Evolutionary conservation across 2,113 vertebrate genomes (phyloP), one percentile per base, ranked within the genome.

Genomic region (Hepsetus odoe): DNA sequence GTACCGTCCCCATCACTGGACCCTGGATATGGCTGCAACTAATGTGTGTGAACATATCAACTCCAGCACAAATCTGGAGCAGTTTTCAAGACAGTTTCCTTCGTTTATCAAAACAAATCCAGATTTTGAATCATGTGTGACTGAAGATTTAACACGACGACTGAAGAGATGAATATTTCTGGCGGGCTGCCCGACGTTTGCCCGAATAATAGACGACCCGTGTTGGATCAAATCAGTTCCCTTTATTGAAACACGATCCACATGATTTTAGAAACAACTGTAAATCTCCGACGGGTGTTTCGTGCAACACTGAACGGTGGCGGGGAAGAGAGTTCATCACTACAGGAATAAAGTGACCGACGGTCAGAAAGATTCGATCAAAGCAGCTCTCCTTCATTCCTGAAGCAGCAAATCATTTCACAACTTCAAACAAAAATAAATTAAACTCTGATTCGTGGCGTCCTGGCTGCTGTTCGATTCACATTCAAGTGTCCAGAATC

Each of bases 231-330:
- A 7, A 65, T 65, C 18, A 65, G 6, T 65, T 65, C 61, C 32
- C 61, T 65, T 65, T 65, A 65, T 38, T 65, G 61, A 65, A 38
- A 65, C 7, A 65, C 35, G 38, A 65, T 12, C 38, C 28, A 30
- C 30, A 11, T n/a, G 38, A 3, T 65, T 3, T 22, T n/a, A n/a
- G 22, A 22, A 22, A 65, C 4, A 65, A 35, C 18, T 65, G 61
- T 65, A 65, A 65, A 65, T 33, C 8, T 65, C 26, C 0, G 20
- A 38, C 61, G 26, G 35, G 16, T 65, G 11, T 38, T 65, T 2
- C 12, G 61, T 65, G 10, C 20, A 11, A 38, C 61, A 65, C 32
- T 33, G 30, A 62, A n/a, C n/a, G n/a, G n/a, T n/a, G n/a, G n/a
- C n/a, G n/a, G n/a, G n/a, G n/a, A n/a, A n/a, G n/a, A 20, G n/a